Evolutionary conservation across 2,113 vertebrate species (phyloP), one percentile per base, ranked within the genome.

Genomic region (Xyrauchen texanus): DNA sequence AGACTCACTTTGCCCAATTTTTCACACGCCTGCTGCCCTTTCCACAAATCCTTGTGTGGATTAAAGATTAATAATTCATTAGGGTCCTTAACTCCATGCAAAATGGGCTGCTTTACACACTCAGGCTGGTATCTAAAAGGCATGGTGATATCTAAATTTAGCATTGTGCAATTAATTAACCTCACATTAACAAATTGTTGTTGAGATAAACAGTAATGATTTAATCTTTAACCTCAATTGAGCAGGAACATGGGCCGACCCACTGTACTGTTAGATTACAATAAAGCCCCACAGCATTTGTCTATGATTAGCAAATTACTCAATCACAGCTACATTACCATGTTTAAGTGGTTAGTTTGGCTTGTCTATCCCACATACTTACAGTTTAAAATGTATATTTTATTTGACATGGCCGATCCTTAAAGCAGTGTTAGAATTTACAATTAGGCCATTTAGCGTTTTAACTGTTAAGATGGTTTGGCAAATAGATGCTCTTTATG

Each of bases 1-100:
- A 70, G 80, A 80, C 69, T 81, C 6, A 5, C 71, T 77, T 61
- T 78, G 72, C 85, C 77, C 76, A 34, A 45, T 49, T 83, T 84
- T 85, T 77, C 10, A 65, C 49, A 65, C 85, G 57, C 15, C 65
- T 7, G 10, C 76, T n/a, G n/a, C n/a, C n/a, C n/a, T n/a, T n/a
- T n/a, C n/a, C n/a, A n/a, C n/a, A n/a, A n/a, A n/a, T n/a, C n/a
- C n/a, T n/a, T n/a, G n/a, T n/a, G 71, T 68, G 71, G 79, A 34
- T 34, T 34, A 34, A 34, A 34, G 21, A 34, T 34, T 34, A 34
- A 34, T 34, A 34, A 34, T 34, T 34, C 21, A 34, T 34, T 34
- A 34, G 21, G 21, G 21, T 69, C 65, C 58, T 75, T 81, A 46
- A 75, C 79, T 68, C 65, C 47, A 45, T 45, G 68, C 45, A 44